Percentiles rank a stretch among this genome's conserved stretches.
phyloP scores from a whole-genome alignment of 2,797 vertebrate genomes.

The Gymnoscopelus braueri region DNA sequence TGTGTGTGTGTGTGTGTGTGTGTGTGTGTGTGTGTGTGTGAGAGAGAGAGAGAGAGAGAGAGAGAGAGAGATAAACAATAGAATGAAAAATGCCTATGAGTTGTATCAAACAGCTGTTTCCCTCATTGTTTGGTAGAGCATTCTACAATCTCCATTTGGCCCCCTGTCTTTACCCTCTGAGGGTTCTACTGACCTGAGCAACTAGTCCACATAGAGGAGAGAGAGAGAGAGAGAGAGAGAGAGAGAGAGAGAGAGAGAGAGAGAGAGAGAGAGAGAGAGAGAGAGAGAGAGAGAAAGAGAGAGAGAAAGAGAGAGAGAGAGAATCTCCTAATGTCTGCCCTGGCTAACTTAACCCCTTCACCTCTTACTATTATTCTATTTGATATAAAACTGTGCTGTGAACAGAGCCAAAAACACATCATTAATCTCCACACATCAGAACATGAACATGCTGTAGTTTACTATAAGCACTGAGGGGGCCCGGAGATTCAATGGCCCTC shows the following conservation, averaged over 20 bases:
- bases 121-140: conserved; percentile 47
- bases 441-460: conserved; percentile 52
- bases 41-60: background rate
- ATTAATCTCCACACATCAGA: conserved; percentile 54
- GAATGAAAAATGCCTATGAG: conserved; percentile 35
- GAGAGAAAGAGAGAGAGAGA: conserved; percentile 10
- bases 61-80: conserved; percentile 15
- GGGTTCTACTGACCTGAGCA: conserved; percentile 53
- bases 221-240: background rate
- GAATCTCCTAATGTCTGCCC: conserved; percentile 41
- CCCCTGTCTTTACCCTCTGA: conserved; percentile 32
- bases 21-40: conserved; percentile 20
- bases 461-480: conserved; percentile 32
- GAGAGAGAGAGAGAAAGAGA: conserved; percentile 5
- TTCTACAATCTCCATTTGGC: conserved; percentile 47
- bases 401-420: conserved; percentile 56
- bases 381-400: conserved; percentile 50
- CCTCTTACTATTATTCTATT: conserved; percentile 63
- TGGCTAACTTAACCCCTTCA: conserved; percentile 61
- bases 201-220: conserved; percentile 51
- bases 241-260: conserved; percentile 2
- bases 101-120: conserved; percentile 47
- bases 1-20: conserved; percentile 17
- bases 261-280: conserved; percentile 19
- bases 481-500: conserved; percentile 6